phyloP scores from a whole-genome alignment of 2,113 vertebrate species.

The Chlorodrepanis virens region DNA sequence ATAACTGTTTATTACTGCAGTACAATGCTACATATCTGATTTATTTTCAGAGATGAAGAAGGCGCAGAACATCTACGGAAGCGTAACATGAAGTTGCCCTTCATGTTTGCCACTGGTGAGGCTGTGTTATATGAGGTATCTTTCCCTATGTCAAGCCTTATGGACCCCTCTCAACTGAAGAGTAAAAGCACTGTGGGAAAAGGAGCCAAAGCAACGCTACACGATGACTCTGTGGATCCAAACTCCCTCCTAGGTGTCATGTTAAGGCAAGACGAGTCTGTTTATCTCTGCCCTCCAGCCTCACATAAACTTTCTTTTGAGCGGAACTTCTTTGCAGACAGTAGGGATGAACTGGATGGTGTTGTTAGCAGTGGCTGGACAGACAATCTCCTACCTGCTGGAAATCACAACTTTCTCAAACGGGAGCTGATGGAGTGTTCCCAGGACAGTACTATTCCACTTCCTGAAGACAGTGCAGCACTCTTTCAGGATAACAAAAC shows the following conservation, averaged over 20 bases:
- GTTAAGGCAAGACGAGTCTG: conserved; percentile 79
- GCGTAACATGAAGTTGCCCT: conserved; percentile 76
- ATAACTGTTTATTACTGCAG: neutral
- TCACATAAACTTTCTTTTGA: conserved; percentile 62
- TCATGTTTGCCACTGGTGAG: conserved; percentile 84
- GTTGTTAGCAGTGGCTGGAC: conserved; percentile 58
- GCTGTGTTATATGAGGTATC: conserved; percentile 79
- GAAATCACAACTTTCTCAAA: conserved; percentile 61
- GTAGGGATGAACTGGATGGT: conserved; percentile 26
- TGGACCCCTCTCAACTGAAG: conserved; percentile 54
- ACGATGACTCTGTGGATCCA: conserved; percentile 69
- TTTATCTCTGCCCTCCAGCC: conserved; percentile 77
- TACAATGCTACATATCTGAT: neutral
- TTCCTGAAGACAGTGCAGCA: conserved; percentile 49
- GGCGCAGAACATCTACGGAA: conserved; percentile 81
- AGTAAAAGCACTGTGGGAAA: conserved; percentile 41
- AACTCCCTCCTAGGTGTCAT: conserved; percentile 74
- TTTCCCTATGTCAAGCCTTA: conserved; percentile 48
- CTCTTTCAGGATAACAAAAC: conserved; percentile 72
- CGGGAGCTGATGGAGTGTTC: conserved; percentile 56
- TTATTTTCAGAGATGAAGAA: conserved; percentile 80
- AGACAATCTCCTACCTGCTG: conserved; percentile 46
- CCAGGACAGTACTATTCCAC: conserved; percentile 16
- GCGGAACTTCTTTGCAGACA: conserved; percentile 47
- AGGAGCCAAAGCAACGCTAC: conserved; percentile 32